Base-by-base conservation (phyloP, 2,113 vertebrate genomes). In the Scytalopus superciliaris region DNA sequence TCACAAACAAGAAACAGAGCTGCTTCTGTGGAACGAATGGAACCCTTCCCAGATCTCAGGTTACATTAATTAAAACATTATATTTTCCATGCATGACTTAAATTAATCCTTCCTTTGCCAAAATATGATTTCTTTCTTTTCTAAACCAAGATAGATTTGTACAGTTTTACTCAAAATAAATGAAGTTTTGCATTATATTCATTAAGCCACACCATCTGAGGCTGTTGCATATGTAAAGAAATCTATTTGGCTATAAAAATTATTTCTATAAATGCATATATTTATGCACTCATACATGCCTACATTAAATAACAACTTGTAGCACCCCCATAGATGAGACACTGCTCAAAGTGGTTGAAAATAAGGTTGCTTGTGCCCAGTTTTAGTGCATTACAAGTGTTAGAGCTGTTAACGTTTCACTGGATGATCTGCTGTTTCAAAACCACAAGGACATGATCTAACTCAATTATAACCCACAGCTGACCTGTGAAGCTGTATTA, bases 401-500 rank as follows among this genome's bases (percentile, higher is more conserved):
- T 68, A 52, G 0, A 83, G 74, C 47, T 92, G 60, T 63, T 79
- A 81, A 50, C 2, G 2, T 77, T 84, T 95, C 3, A 2, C 79
- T 82, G 64, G 80, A 52, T 87, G 89, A 88, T 86, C 60, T 69
- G 69, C 52, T 74, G n/a, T 88, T 94, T 78, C 67, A 68, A 95
- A 95, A 53, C 86, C 82, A 75, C 94, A 92, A 90, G 87, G 83
- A 92, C 69, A 87, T 42, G 75, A 95, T 91, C 81, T 87, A 91
- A 96, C 55, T 94, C 89, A 83, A 72, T 91, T 93, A 94, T 70
- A 95, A 94, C 84, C 94, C 91, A 67, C 87, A 93, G 86, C 53
- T 95, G 94, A 95, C 88, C 94, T 94, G 78, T 86, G 82, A 94
- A 93, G 64, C 85, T 93, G 15, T 72, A 86, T 73, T 86, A 95